Conservation (phyloP, 2,888 invertebrate species). For the Drosophila mimica region DNA sequence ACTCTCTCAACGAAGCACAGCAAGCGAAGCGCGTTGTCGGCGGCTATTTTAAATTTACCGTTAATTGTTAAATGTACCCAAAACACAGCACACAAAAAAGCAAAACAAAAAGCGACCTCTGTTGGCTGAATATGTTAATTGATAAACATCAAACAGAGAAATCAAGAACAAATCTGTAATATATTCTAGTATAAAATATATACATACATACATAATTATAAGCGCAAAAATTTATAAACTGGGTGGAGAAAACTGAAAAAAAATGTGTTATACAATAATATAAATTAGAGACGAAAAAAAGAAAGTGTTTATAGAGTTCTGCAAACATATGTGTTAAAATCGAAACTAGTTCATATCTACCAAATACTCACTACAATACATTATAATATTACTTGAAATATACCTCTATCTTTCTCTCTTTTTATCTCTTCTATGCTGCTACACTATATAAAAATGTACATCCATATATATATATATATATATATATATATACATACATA, state of each 20-base stretch:
- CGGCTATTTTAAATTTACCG: conserved; percentile 35
- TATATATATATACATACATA: conserved; percentile 3
- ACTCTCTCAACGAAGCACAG: conserved; percentile 42
- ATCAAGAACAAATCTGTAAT: conserved; percentile 57
- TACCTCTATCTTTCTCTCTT: conserved; percentile 33
- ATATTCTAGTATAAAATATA: conserved; percentile 63
- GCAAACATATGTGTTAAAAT: conserved; percentile 25
- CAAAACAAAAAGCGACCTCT: conserved; percentile 33
- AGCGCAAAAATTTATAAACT: conserved; percentile 80
- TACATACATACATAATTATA: conserved; percentile 68
- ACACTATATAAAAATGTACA: conserved; percentile 27
- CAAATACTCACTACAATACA: conserved; percentile 32
- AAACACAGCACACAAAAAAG: conserved; percentile 24
- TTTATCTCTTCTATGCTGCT: conserved; percentile 31
- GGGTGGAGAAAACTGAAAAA: conserved; percentile 84
- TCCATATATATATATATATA: conserved; percentile 4
- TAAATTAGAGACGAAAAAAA: conserved; percentile 34
- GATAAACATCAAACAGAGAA: conserved; percentile 18
- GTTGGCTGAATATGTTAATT: conserved; percentile 55
- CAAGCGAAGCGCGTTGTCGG: conserved; percentile 42
- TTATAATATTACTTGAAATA: conserved; percentile 46
- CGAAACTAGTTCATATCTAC: conserved; percentile 31
- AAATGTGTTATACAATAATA: conserved; percentile 34
- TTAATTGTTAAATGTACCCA: conserved; percentile 29
- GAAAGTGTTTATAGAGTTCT: conserved; percentile 46